phyloP scores from a whole-genome alignment of 2,888 invertebrate genomes.

The Lasioglossum leucozonium region DNA sequence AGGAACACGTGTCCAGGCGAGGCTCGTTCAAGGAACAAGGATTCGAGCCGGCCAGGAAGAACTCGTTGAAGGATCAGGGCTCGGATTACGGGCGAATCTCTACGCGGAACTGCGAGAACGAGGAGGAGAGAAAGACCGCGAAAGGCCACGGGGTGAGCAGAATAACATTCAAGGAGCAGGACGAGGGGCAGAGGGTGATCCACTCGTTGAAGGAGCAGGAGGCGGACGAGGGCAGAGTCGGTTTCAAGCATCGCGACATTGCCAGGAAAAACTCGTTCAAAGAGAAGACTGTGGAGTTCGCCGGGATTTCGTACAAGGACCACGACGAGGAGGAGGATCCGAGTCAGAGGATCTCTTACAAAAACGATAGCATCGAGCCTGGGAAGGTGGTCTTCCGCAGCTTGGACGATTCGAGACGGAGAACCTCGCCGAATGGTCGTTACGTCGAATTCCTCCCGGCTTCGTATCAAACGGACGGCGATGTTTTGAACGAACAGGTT shows the following conservation, averaged over 20 bases:
- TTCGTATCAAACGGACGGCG: conserved; percentile 36
- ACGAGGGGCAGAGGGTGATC: conserved; percentile 60
- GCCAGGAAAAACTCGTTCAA: conserved; percentile 56
- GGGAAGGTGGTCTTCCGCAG: conserved; percentile 28
- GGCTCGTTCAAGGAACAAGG: conserved; percentile 59
- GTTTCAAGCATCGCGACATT: conserved; percentile 51
- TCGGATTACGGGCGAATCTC: conserved; percentile 62
- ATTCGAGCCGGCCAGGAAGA: conserved; percentile 39
- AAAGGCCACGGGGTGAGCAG: conserved; percentile 65
- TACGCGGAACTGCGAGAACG: conserved; percentile 64
- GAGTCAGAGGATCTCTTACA: conserved; percentile 24
- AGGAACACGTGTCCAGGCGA: conserved; percentile 52
- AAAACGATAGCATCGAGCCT: conserved; percentile 20
- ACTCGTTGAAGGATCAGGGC: conserved; percentile 44
- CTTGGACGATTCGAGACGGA: conserved; percentile 44
- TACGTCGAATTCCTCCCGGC: conserved; percentile 62
- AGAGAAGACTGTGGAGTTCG: conserved; percentile 62
- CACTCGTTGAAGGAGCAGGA: conserved; percentile 60
- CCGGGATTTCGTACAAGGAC: conserved; percentile 49
- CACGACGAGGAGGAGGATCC: conserved; percentile 20
- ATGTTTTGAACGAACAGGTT: conserved; percentile 37
- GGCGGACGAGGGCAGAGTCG: conserved; percentile 21
- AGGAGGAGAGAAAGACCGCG: conserved; percentile 52
- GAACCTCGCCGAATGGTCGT: conserved; percentile 54
- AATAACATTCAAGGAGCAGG: conserved; percentile 67